phyloP scores from a whole-genome alignment of 1,140 invertebrate genomes.

The Penaeus indicus region DNA sequence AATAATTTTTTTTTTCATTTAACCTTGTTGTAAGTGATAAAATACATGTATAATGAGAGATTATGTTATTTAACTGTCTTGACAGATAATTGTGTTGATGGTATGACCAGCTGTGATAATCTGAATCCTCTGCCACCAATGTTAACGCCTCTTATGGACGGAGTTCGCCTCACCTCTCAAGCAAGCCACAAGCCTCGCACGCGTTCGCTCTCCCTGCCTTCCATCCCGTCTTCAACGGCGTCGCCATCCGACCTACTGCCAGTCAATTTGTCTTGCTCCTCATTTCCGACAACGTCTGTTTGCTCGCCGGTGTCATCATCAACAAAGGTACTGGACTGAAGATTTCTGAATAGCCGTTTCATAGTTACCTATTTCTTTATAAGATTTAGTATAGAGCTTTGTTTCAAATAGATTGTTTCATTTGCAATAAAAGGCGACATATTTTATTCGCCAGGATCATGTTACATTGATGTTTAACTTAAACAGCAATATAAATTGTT shows the following conservation, averaged over 20 bases:
- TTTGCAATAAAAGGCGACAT: no score
- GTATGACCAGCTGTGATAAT: conserved; percentile 30
- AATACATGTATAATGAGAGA: no score
- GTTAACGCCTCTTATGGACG: conserved; percentile 11
- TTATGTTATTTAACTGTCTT: neutral
- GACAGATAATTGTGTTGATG: conserved; percentile 40
- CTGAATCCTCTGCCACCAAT: conserved; percentile 20
- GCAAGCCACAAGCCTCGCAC: conserved; percentile 46
- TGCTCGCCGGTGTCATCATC: conserved; percentile 33
- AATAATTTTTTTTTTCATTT: no score
- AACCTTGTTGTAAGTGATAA: no score
- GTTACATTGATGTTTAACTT: no score
- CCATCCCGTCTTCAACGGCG: conserved; percentile 38
- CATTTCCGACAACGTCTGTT: conserved; percentile 13
- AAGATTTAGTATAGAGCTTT: neutral
- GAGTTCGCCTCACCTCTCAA: neutral
- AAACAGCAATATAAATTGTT: no score
- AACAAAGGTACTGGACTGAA: conserved; percentile 35
- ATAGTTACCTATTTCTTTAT: neutral
- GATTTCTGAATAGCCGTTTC: neutral
- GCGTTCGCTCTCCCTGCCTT: conserved; percentile 47
- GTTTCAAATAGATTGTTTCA: neutral
- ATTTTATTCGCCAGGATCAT: no score
- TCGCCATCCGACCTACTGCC: conserved; percentile 23
- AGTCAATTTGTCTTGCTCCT: conserved; percentile 41